Base-by-base conservation (phyloP, 1,140 invertebrate genomes). In the Ceratina japonica region DNA sequence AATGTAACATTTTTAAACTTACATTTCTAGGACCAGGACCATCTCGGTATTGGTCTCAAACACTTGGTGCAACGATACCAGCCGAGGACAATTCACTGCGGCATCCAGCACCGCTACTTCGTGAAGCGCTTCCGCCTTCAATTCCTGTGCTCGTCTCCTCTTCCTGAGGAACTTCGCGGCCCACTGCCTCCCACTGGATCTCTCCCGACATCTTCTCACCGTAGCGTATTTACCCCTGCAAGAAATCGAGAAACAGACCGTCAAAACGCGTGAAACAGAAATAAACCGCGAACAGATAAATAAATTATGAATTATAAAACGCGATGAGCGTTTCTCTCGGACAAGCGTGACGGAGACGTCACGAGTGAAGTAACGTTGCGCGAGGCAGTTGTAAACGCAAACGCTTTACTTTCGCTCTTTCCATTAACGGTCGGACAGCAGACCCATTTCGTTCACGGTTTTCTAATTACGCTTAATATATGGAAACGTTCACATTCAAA, bases 91-190 rank as follows among this genome's bases (percentile, higher is more conserved):
- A 86, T 95, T 93, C 13, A 95, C 94, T 87, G 97, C 97, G 81
- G 97, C 94, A 88, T 97, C 95, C 79, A 98, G 94, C 87, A 98
- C 97, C 64, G 97, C 97, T 78, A 98, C 97, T 92, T 98, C 98
- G 92, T 98, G 97, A 80, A 96, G 94, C 72, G 97, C 97, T 92
- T 98, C 97, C 86, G 95, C 95, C 85, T 95, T 94, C 54, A 96
- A 95, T 92, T 97, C 96, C 79, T 95, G 94, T 37, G 95, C 96
- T 82, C 96, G 95, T 87, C 97, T 94, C 84, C 97, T 93, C 91
- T 98, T 98, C 91, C 96, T 95, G 82, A 99, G 96, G 93, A 97
- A 98, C 93, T 99, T 99, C 81, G 98, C 98, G 1, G 98, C 98
- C 94, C 97, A 99, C 90, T 97, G 95, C 82, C 95, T 94, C 37